These are phyloP conservation scores for Acronicta psi DNA, from an alignment of 2,888 invertebrate species.

Conservation along the genomic window DNA sequence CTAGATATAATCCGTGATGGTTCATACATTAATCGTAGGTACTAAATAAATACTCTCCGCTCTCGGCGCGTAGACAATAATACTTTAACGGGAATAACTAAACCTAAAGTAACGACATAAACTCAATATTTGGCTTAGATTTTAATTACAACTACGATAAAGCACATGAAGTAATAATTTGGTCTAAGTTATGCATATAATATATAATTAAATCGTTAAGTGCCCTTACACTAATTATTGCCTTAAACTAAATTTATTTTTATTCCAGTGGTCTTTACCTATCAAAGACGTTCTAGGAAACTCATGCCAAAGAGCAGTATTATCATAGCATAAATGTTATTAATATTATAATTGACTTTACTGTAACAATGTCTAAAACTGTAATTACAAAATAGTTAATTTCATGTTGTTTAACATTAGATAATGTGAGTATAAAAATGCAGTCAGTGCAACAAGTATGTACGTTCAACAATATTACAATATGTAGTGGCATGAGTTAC, in stretches of 20 bases:
- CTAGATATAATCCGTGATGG: conserved; percentile 52
- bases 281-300: conserved; percentile 53
- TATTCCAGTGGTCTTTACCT: conserved; percentile 77
- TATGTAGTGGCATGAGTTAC: conserved; percentile 64
- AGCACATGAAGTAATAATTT: conserved; percentile 88
- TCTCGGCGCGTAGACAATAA: conserved; percentile 78
- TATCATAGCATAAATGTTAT: conserved; percentile 37
- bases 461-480: conserved; percentile 47
- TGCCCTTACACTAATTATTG: conserved; percentile 86
- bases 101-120: conserved; percentile 82
- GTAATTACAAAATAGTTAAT: conserved; percentile 46
- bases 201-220: conserved; percentile 80
- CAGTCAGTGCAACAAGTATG: conserved; percentile 44
- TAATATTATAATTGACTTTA: conserved; percentile 49
- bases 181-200: conserved; percentile 88
- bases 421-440: conserved; percentile 55
- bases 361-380: conserved; percentile 47
- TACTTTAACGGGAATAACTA: conserved; percentile 85
- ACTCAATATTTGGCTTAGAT: conserved; percentile 89
- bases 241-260: conserved; percentile 81
- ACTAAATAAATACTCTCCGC: conserved; percentile 85
- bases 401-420: conserved; percentile 53
- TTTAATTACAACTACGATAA: conserved; percentile 87
- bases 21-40: conserved; percentile 56
- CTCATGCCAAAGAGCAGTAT: conserved; percentile 62